Base-by-base conservation (phyloP, 2,797 vertebrate genomes). In the Catamblyrhynchus diadema region DNA sequence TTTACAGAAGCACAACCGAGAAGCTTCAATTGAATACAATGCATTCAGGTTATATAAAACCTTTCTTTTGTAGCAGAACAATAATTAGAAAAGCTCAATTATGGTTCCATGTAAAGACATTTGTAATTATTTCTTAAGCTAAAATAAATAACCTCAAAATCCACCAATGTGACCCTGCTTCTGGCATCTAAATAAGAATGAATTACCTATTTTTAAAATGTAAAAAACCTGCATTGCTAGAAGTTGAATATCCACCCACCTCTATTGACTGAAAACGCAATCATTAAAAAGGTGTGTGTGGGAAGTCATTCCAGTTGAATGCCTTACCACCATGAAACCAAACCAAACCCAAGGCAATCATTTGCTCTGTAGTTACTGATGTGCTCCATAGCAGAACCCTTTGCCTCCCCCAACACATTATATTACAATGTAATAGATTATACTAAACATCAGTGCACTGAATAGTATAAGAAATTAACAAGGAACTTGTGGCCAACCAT, bases 241-340 rank as follows among this genome's bases (percentile, higher is more conserved):
- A 93, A 83, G 45, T 39, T 64, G 50, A 86, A 90, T 73, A 90
- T 37, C 53, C 79, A 88, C 90, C 81, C 71, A 88, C 92, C 9
- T 51, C 83, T 91, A 71, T 77, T 89, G 84, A 87, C 64, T 82
- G 61, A 74, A 89, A 95, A 61, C 21, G 19, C 65, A 67, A 70
- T 78, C 61, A 89, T 82, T 78, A 78, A 80, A 94, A 91, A 78
- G 21, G 44, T 74, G 51, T 80, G 91, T 47, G 95, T 1, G 84
- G 64, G 78, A 86, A 87, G 71, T n/a, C 47, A 64, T 85, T 93
- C 81, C 81, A 94, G 42, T 39, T 82, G 78, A 94, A 84, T 62
- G 41, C 79, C 60, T 86, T 80, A 59, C 32, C 74, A 89, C 37
- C 42, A 33, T 5, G 60, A 90, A 94, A 72, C 61, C 35, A 93